These are phyloP conservation scores for Colius striatus DNA, from an alignment of 2,113 vertebrate species.

Conservation along the genomic window DNA sequence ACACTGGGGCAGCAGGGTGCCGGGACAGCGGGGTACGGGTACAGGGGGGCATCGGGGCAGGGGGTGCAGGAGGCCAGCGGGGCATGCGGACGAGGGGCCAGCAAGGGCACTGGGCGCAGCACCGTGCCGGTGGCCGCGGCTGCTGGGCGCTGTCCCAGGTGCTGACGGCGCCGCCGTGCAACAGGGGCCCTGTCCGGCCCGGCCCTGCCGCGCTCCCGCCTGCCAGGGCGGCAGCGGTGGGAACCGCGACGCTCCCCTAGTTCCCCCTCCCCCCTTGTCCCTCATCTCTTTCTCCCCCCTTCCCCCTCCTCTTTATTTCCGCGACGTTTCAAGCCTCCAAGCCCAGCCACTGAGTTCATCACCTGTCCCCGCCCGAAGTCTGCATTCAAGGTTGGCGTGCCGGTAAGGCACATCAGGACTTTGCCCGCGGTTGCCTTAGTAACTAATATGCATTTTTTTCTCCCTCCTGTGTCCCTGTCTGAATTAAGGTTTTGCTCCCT, in stretches of 20 bases:
- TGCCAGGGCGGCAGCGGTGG: not conserved
- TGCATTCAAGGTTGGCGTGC: conserved; percentile 41
- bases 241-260: not conserved
- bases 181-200: not conserved
- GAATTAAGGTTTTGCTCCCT: conserved; percentile 14
- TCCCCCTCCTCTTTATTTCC: too few species aligned
- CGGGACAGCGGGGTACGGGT: not conserved
- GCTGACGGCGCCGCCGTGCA: conserved; percentile 52
- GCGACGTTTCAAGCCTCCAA: not conserved
- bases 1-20: not conserved
- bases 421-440: conserved; percentile 78
- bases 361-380: conserved; percentile 14
- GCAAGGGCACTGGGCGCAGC: too few species aligned
- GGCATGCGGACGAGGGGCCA: too few species aligned
- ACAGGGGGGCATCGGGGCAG: too few species aligned
- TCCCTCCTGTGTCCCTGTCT: conserved; percentile 26
- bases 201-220: not conserved
- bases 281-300: too few species aligned
- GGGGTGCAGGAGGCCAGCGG: too few species aligned
- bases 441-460: conserved; percentile 70
- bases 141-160: conserved; percentile 72
- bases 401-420: conserved; percentile 49
- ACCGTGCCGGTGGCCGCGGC: not conserved
- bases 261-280: too few species aligned
- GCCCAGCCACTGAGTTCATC: not conserved